Evolutionary conservation across 2,888 invertebrate species (phyloP).

Genomic region (Ischnus inquisitorius): DNA sequence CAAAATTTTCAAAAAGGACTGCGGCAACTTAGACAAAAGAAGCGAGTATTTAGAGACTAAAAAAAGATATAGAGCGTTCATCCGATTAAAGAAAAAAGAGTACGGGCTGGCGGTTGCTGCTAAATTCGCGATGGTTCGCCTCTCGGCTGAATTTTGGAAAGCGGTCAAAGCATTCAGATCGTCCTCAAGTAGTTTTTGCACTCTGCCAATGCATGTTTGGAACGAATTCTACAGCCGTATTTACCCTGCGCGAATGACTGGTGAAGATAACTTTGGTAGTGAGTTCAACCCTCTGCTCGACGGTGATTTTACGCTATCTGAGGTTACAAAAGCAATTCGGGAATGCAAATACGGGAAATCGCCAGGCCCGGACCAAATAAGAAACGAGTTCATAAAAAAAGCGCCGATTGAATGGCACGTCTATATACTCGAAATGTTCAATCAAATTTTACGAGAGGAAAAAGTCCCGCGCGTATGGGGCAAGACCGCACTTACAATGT

Average conservation of each 20-base stretch:
- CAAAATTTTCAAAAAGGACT: not conserved
- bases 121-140: not conserved
- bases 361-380: slow-evolving; percentile 48
- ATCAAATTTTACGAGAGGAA: slow-evolving; percentile 43
- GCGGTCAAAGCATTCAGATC: too few relatives aligned
- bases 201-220: too few relatives aligned
- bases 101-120: not conserved
- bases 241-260: not conserved
- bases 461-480: slow-evolving; percentile 36
- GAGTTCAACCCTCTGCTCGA: not conserved
- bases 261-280: not conserved
- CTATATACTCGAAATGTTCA: slow-evolving; percentile 44
- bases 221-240: too few relatives aligned
- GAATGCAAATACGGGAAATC: slow-evolving; percentile 30
- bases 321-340: not conserved
- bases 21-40: too few relatives aligned
- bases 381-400: slow-evolving; percentile 49
- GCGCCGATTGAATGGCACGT: slow-evolving; percentile 21
- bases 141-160: not conserved
- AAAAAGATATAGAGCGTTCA: not conserved
- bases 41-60: not conserved
- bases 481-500: slow-evolving; percentile 23
- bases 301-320: not conserved
- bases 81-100: not conserved
- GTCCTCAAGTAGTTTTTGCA: too few relatives aligned